Conservation (phyloP, 2,888 invertebrate genomes). For the Megaustenia siamemsis region DNA sequence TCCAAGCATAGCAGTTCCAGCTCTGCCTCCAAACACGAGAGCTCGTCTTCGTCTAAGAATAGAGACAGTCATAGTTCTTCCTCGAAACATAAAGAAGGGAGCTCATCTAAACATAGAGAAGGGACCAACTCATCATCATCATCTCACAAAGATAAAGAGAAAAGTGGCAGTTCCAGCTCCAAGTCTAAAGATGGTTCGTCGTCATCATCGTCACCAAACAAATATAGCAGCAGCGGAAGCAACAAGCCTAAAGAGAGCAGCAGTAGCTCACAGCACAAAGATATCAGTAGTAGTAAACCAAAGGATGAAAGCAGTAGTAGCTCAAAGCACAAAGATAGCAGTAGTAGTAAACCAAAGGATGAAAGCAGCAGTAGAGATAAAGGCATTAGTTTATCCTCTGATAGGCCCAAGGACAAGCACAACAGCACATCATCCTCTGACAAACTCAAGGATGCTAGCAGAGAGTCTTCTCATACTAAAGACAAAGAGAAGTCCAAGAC, state of each 20-base stretch:
- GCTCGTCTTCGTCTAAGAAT: slow-evolving; percentile 27
- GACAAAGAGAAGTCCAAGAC: slow-evolving; percentile 49
- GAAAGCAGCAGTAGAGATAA: slow-evolving; percentile 62
- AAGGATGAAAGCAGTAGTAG: slow-evolving; percentile 46
- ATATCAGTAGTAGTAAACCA: slow-evolving; percentile 59
- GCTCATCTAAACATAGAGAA: slow-evolving; percentile 50
- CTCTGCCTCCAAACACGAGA: slow-evolving; percentile 19
- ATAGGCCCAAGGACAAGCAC: slow-evolving; percentile 50
- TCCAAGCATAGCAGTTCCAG: slow-evolving; percentile 9
- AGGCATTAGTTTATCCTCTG: slow-evolving; percentile 58
- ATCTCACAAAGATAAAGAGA: slow-evolving; percentile 43
- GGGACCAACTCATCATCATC: slow-evolving; percentile 28
- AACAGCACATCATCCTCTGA: slow-evolving; percentile 54
- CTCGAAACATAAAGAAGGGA: slow-evolving; percentile 27
- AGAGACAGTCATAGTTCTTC: slow-evolving; percentile 28
- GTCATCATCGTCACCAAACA: slow-evolving; percentile 54
- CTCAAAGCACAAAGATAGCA: slow-evolving; percentile 48
- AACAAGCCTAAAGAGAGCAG: slow-evolving; percentile 60
- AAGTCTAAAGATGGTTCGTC: slow-evolving; percentile 58
- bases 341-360: slow-evolving; percentile 60
- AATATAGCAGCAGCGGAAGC: slow-evolving; percentile 47
- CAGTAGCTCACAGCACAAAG: slow-evolving; percentile 57
- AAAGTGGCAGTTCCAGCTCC: slow-evolving; percentile 56
- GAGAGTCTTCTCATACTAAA: slow-evolving; percentile 41
- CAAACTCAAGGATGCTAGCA: slow-evolving; percentile 50